Evolutionary conservation across 2,888 invertebrate species (phyloP), one percentile per base, ranked within the genome.

Genomic region (Patella ulyssiponensis): DNA sequence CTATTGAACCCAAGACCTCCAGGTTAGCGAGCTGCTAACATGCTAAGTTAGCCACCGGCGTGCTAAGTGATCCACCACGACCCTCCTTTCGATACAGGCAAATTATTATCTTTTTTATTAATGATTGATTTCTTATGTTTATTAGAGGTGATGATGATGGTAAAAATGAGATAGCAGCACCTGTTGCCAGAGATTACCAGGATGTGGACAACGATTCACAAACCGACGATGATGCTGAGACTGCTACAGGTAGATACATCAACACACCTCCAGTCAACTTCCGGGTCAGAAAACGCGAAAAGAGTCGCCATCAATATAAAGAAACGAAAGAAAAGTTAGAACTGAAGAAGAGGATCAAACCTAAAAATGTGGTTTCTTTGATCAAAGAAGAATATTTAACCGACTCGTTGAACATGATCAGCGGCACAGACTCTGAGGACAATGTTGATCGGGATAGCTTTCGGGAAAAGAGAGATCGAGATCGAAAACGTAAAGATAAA

Each of bases 371-470:
- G 44, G 82, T 86, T 5, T 83, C 79, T 69, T 83, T 89, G 15
- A 88, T 88, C 33, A 87, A 86, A 77, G 87, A 87, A 76, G 84
- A 85, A 58, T 87, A 88, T 76, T 76, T 77, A 23, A 84, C 83
- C 54, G 85, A 86, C 77, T 76, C 84, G 17, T 82, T 87, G 27
- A 85, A 84, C 76, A 86, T 84, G 53, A 80, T 88, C 11, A 83
- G 85, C 69, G 83, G 83, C 69, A 85, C 84, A 64, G 89, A 88
- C 76, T 88, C 88, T 17, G 89, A 89, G 81, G 88, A 87, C 64
- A 86, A 87, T 74, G 74, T 87, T 2, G 87, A 88, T 69, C 73
- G 83, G 58, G 84, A 86, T 78, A 70, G 74, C 9, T 54, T 78
- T 17, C 75, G 79, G 44, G 87, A 86, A 77, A 82, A 81, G 14